Evolutionary conservation across 2,888 invertebrate species (phyloP).

Genomic region (Monopis laevigella): DNA sequence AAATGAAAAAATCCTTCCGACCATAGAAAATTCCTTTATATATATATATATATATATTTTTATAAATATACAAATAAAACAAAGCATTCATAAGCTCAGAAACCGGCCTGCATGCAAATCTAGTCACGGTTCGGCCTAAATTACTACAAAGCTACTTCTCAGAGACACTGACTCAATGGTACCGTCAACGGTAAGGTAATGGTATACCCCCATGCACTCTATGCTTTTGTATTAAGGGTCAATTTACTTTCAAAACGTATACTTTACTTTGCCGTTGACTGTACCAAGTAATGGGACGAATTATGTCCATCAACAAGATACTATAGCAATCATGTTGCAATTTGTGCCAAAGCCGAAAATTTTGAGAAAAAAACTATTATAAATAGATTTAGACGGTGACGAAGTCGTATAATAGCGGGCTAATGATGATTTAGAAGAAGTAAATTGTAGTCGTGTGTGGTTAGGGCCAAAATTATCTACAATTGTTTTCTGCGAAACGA

Average conservation of each 20-base stretch:
- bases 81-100: constrained; percentile 34
- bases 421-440: constrained; percentile 19
- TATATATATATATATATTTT: too few relatives aligned
- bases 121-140: constrained; percentile 57
- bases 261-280: too few relatives aligned
- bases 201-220: too few relatives aligned
- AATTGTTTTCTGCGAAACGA: constrained; percentile 8
- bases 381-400: constrained; percentile 53
- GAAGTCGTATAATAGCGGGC: constrained; percentile 31
- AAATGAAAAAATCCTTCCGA: too few relatives aligned
- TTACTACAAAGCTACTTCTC: constrained; percentile 39
- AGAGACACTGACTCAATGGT: constrained; percentile 35
- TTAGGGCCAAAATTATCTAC: not conserved
- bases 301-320: constrained; percentile 46
- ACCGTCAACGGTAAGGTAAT: too few relatives aligned
- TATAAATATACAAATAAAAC: constrained; percentile 44
- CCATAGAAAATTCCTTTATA: too few relatives aligned
- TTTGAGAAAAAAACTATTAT: constrained; percentile 48
- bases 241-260: too few relatives aligned
- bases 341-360: constrained; percentile 37
- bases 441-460: constrained; percentile 4
- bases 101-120: constrained; percentile 54
- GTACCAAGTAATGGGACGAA: constrained; percentile 40
- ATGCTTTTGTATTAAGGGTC: too few relatives aligned
- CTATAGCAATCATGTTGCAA: constrained; percentile 41